These are phyloP conservation scores for Blastobasis lacticolella DNA, from an alignment of 2,888 invertebrate genomes.

Conservation along the genomic window DNA sequence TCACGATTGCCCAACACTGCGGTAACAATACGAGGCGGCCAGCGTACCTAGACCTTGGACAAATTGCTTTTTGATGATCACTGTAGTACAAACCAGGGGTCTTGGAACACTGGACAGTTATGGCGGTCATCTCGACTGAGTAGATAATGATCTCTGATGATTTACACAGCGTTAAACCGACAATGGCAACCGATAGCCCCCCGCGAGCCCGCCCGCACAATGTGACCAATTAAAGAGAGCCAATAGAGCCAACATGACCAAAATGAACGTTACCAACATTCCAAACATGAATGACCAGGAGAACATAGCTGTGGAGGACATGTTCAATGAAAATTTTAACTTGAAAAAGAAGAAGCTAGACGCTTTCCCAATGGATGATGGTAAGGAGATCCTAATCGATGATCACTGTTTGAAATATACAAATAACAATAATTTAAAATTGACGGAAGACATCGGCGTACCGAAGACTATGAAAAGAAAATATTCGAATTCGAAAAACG, in stretches of 20 bases:
- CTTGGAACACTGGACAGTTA: constrained; percentile 33
- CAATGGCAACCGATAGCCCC: constrained; percentile 60
- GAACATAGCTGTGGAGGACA: constrained; percentile 46
- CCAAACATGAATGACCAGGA: constrained; percentile 46
- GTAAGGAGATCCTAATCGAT: too few species aligned
- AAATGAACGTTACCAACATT: constrained; percentile 51
- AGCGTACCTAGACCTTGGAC: constrained; percentile 30
- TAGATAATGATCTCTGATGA: constrained; percentile 71
- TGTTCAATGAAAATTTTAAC: constrained; percentile 46
- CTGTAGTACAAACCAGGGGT: constrained; percentile 31
- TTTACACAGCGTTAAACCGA: constrained; percentile 67
- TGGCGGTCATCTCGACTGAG: constrained; percentile 49
- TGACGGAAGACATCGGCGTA: constrained; percentile 18
- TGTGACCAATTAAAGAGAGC: constrained; percentile 58
- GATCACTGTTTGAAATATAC: constrained; percentile 14
- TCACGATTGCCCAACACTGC: constrained; percentile 64
- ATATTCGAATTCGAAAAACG: background rate
- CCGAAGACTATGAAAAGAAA: constrained; percentile 32
- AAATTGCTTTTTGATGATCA: constrained; percentile 37
- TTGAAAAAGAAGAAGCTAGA: constrained; percentile 41
- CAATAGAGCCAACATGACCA: constrained; percentile 50
- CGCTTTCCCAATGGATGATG: constrained; percentile 19
- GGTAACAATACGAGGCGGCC: constrained; percentile 53
- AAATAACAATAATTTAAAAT: constrained; percentile 40
- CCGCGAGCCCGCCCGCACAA: constrained; percentile 38